Conservation (phyloP, 2,888 invertebrate genomes). For the Serripes groenlandicus region DNA sequence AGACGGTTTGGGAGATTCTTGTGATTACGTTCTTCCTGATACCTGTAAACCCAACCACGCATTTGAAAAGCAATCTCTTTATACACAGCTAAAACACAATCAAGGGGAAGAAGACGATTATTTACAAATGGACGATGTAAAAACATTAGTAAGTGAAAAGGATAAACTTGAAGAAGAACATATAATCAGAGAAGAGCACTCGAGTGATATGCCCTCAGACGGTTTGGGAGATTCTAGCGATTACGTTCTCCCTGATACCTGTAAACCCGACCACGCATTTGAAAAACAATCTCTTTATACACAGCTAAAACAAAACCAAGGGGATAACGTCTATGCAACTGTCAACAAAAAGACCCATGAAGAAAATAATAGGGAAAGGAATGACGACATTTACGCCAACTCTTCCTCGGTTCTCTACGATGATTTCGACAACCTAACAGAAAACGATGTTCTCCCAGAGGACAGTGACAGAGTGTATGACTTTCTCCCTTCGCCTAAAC, state of each 20-base stretch:
- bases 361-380: neutral
- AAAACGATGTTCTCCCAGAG: neutral
- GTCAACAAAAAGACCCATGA: neutral
- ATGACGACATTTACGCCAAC: slow-evolving; percentile 8
- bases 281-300: neutral
- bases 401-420: neutral
- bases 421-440: slow-evolving; percentile 3
- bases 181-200: neutral
- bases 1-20: slow-evolving; percentile 2
- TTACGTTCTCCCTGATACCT: neutral
- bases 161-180: neutral
- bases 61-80: neutral
- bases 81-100: neutral
- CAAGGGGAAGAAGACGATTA: neutral
- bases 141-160: neutral
- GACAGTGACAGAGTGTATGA: slow-evolving; percentile 6
- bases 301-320: neutral
- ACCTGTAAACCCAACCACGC: neutral
- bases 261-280: neutral
- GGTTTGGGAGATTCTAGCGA: neutral
- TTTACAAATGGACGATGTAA: neutral
- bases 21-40: slow-evolving; percentile 1
- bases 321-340: neutral
- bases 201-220: too few relatives aligned
- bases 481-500: neutral